Base-by-base conservation (phyloP, 2,113 vertebrate species). In the Phodopus roborovskii region DNA sequence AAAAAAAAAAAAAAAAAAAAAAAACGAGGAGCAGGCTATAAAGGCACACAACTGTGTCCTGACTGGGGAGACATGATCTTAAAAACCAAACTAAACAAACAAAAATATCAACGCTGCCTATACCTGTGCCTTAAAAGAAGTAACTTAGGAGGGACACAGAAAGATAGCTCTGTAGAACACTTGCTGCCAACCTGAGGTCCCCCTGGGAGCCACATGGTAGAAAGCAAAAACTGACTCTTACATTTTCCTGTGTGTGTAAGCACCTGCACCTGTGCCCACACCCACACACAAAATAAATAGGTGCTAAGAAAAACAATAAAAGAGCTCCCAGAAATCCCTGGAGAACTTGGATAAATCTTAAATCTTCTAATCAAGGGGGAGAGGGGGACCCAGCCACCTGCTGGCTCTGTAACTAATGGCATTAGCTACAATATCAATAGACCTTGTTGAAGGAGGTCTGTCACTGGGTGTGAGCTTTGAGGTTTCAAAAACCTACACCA, bases 331-430 rank as follows among this genome's bases (percentile, higher is more conserved):
- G 3, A n/a, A 93, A 95, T 71, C 22, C 33, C n/a, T 89, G 48
- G n/a, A 94, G n/a, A 62, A 84, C 77, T 86, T 3, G 73, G n/a
- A 87, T 12, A 83, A 36, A 62, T n/a, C 39, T 96, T 95, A n/a
- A n/a, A n/a, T n/a, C n/a, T n/a, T 50, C 78, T 91, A 96, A 58
- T 33, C 48, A 91, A 95, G 90, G 82, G 82, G 12, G 10, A 24
- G 58, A 79, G 53, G n/a, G n/a, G n/a, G n/a, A 56, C 5, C 19
- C 2, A 82, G 53, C 8, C 45, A 92, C 62, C 26, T 64, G 11
- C 50, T 90, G 85, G 20, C 39, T 79, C 91, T 96, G 68, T 83
- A 78, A 87, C 60, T 77, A 20, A 88, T 5, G 81, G 45, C 53
- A 83, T 5, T 45, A 94, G 36, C 20, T 22, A 86, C 90, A 91